Evolutionary conservation across 1,140 invertebrate genomes (phyloP).

Genomic region (Scaptomyza graminum): DNA sequence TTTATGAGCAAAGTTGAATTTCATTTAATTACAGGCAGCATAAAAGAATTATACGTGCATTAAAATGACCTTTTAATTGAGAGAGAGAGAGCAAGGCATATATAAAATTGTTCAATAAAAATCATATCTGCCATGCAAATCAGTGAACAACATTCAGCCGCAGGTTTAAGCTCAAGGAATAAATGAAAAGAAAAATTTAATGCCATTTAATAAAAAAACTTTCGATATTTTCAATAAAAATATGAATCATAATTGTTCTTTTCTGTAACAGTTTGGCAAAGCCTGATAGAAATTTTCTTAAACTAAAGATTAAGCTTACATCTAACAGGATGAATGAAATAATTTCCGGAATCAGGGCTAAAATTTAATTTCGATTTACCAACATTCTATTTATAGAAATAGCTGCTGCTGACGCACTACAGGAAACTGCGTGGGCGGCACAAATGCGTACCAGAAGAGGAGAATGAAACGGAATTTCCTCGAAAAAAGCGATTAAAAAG

Average conservation of each 20-base stretch:
- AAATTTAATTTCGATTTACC: background rate
- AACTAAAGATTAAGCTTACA: too few relatives aligned
- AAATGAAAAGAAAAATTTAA: too few relatives aligned
- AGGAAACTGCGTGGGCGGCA: too few relatives aligned
- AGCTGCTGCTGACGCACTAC: background rate
- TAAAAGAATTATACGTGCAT: conserved; percentile 63
- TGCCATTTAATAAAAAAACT: too few relatives aligned
- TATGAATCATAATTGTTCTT: too few relatives aligned
- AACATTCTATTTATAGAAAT: background rate
- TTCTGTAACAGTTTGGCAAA: too few relatives aligned
- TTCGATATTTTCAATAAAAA: too few relatives aligned
- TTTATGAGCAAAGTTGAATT: conserved; percentile 43
- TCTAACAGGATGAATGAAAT: too few relatives aligned
- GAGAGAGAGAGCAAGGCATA: conserved; percentile 36
- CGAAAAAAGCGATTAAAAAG: background rate
- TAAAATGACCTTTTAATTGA: conserved; percentile 45
- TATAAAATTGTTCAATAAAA: conserved; percentile 52
- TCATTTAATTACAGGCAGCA: conserved; percentile 54
- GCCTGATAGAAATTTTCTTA: too few relatives aligned
- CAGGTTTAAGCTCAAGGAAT: background rate
- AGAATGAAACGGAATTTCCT: background rate
- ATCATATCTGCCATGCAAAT: conserved; percentile 8
- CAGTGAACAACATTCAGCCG: background rate
- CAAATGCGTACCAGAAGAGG: background rate
- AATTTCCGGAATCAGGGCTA: background rate